Conservation (phyloP, 2,888 invertebrate species). For the Anoncus sp. region DNA sequence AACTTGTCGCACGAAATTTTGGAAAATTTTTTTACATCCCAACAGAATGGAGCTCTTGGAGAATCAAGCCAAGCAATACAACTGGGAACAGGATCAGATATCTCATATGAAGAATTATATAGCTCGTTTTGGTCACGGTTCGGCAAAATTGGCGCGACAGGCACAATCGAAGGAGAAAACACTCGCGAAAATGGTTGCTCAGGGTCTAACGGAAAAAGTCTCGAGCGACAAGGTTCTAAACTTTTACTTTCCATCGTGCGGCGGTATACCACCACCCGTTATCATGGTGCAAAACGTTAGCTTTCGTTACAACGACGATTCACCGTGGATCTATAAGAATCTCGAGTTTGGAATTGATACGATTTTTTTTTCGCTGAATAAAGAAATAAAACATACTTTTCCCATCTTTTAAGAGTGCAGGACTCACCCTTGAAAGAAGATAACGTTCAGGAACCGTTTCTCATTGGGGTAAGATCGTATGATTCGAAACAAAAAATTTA, state of each 20-base stretch:
- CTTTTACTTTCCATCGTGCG: conserved; percentile 97
- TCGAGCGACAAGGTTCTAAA: conserved; percentile 94
- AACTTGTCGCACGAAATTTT: conserved; percentile 13
- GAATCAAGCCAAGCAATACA: conserved; percentile 99
- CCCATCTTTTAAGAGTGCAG: no score
- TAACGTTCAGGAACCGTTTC: no score
- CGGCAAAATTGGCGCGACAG: conserved; percentile 98
- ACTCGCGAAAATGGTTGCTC: conserved; percentile 99
- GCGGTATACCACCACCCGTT: conserved; percentile 98
- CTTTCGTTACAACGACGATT: conserved; percentile 94
- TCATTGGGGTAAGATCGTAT: no score
- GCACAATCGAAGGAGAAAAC: conserved; percentile 99
- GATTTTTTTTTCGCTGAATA: no score
- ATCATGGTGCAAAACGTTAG: conserved; percentile 99
- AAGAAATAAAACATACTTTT: no score
- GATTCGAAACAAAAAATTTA: no score
- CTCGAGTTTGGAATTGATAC: conserved; percentile 99
- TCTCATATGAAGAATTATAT: conserved; percentile 99
- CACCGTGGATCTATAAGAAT: conserved; percentile 97
- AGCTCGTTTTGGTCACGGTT: conserved; percentile 99
- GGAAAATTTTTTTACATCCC: neutral
- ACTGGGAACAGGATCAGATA: conserved; percentile 99
- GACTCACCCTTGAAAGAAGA: no score
- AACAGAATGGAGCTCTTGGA: conserved; percentile 91
- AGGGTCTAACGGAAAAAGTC: conserved; percentile 98